Evolutionary conservation across 1,140 invertebrate species (phyloP).

Genomic region (Drosophila elegans): DNA sequence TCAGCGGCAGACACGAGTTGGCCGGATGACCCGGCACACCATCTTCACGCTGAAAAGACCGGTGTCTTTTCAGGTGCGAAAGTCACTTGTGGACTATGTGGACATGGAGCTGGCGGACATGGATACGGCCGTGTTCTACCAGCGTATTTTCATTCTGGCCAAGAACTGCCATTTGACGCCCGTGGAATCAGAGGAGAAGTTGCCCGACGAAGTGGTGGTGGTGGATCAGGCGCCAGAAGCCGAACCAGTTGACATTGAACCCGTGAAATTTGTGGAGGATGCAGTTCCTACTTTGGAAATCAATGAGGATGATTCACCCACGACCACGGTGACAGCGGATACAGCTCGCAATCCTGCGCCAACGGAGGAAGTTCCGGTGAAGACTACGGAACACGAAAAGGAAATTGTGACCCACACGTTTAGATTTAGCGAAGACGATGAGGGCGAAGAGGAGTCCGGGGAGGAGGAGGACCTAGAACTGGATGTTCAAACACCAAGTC

Average conservation of each 20-base stretch:
- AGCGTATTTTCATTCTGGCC: conserved; percentile 74
- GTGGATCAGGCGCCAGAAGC: background rate
- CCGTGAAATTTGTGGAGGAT: background rate
- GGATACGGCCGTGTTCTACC: conserved; percentile 70
- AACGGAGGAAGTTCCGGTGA: background rate
- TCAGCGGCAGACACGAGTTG: background rate
- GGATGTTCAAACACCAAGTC: background rate
- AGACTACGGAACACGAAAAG: background rate
- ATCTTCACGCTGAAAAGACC: conserved; percentile 49
- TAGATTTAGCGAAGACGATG: conserved; percentile 28
- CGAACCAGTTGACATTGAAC: background rate
- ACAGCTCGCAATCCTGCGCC: background rate
- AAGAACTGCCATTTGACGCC: conserved; percentile 51
- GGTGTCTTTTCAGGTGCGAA: conserved; percentile 55
- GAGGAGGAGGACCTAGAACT: background rate
- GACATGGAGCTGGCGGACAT: conserved; percentile 54
- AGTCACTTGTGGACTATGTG: conserved; percentile 65
- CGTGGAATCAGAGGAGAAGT: background rate
- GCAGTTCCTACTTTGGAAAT: background rate
- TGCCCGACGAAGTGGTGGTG: background rate
- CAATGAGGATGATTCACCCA: background rate
- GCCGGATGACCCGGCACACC: conserved; percentile 16
- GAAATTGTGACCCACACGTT: conserved; percentile 54
- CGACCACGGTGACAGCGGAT: background rate
- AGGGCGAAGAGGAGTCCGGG: background rate